These are phyloP conservation scores for Ceratina calcarata DNA, from an alignment of 1,140 invertebrate genomes.

Conservation along the genomic window DNA sequence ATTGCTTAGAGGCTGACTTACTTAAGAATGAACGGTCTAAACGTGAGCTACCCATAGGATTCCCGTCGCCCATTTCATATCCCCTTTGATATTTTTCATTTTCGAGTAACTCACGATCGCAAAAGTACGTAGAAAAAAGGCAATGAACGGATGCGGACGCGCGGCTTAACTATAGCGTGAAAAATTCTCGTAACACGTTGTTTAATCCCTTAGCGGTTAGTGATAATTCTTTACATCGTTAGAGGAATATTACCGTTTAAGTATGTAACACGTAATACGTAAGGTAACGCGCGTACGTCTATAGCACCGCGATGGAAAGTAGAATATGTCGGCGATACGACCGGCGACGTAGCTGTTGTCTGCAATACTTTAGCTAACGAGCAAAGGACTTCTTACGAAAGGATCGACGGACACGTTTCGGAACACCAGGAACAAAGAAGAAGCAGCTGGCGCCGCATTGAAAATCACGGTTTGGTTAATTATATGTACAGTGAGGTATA, in stretches of 20 bases:
- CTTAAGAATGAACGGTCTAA: slow-evolving; percentile 63
- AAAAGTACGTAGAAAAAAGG: not conserved
- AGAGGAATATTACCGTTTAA: slow-evolving; percentile 36
- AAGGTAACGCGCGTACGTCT: slow-evolving; percentile 9
- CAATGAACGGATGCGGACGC: slow-evolving; percentile 17
- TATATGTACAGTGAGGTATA: slow-evolving; percentile 34
- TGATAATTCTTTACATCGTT: slow-evolving; percentile 30
- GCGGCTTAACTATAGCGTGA: slow-evolving; percentile 33
- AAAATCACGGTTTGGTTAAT: slow-evolving; percentile 28
- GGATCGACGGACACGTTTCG: slow-evolving; percentile 31
- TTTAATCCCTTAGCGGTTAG: slow-evolving; percentile 36
- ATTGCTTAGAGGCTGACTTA: slow-evolving; percentile 72
- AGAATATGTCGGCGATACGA: slow-evolving; percentile 5
- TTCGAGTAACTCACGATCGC: not conserved
- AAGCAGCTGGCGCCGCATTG: slow-evolving; percentile 34
- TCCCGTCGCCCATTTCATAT: not conserved
- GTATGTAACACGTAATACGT: slow-evolving; percentile 32
- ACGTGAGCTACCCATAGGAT: slow-evolving; percentile 43
- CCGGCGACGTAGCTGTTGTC: not conserved
- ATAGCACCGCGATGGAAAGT: slow-evolving; percentile 1
- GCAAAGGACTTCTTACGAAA: slow-evolving; percentile 41
- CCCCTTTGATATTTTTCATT: not conserved
- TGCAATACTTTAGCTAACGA: slow-evolving; percentile 30
- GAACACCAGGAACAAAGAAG: slow-evolving; percentile 39
- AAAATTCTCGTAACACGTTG: slow-evolving; percentile 30